phyloP scores from a whole-genome alignment of 1,140 invertebrate genomes.

The Drepana arcuata region DNA sequence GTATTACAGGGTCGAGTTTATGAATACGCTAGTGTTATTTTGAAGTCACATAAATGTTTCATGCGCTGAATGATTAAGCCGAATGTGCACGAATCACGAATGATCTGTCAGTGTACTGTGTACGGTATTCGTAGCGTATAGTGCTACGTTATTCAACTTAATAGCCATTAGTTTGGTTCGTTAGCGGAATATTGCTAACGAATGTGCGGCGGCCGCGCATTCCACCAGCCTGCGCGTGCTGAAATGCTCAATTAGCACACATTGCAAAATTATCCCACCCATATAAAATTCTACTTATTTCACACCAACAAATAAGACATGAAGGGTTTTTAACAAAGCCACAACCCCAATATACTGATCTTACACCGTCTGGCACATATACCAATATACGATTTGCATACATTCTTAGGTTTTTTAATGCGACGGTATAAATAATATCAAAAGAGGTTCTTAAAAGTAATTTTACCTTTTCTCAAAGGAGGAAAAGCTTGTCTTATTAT shows the following conservation, averaged over 20 bases:
- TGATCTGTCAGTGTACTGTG: slow-evolving; percentile 36
- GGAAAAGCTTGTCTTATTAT: slow-evolving; percentile 39
- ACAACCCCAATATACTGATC: too few relatives aligned
- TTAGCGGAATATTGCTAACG: slow-evolving; percentile 69
- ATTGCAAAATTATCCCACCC: slow-evolving; percentile 27
- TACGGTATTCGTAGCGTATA: slow-evolving; percentile 47
- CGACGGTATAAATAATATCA: too few relatives aligned
- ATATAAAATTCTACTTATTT: too few relatives aligned
- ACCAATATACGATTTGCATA: too few relatives aligned
- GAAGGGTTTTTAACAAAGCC: too few relatives aligned
- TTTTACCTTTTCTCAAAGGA: slow-evolving; percentile 7
- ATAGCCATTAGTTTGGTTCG: slow-evolving; percentile 68
- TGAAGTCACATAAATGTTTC: slow-evolving; percentile 2
- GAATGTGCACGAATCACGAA: slow-evolving; percentile 29
- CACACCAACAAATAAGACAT: too few relatives aligned
- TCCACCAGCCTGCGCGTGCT: slow-evolving; percentile 29
- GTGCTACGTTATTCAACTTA: slow-evolving; percentile 65
- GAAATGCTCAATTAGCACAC: slow-evolving; percentile 60
- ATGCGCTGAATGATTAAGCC: too few relatives aligned
- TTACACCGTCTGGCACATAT: too few relatives aligned
- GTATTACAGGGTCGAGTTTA: too few relatives aligned
- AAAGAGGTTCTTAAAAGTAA: too few relatives aligned
- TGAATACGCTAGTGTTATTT: slow-evolving; percentile 6
- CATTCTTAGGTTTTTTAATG: too few relatives aligned
- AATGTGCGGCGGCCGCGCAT: slow-evolving; percentile 51